Percentiles rank a stretch among this genome's conserved stretches.
phyloP scores from a whole-genome alignment of 2,113 vertebrate genomes.

The Pandion haliaetus region DNA sequence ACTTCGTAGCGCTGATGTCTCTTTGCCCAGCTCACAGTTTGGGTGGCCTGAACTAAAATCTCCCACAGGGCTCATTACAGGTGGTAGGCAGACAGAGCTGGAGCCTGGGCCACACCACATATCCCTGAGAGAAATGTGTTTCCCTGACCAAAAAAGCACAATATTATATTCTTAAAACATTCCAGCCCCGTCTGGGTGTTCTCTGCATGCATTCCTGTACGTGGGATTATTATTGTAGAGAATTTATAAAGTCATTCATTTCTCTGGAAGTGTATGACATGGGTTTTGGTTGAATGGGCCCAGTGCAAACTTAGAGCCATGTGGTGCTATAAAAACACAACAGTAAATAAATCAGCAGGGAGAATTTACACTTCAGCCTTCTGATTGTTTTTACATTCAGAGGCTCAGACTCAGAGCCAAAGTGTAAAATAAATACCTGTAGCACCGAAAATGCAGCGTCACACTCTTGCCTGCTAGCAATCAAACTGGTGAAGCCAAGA shows the following conservation, averaged over 20 bases:
- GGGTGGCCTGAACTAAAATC: constrained; percentile 85
- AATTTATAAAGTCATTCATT: constrained; percentile 95
- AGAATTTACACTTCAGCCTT: constrained; percentile 75
- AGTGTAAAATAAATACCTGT: constrained; percentile 76
- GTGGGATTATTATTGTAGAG: constrained; percentile 87
- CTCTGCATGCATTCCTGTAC: constrained; percentile 82
- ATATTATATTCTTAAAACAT: constrained; percentile 78
- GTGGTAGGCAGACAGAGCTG: constrained; percentile 79
- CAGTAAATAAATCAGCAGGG: constrained; percentile 88
- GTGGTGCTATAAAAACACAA: constrained; percentile 90
- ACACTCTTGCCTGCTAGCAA: constrained; percentile 25
- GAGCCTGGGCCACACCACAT: constrained; percentile 72
- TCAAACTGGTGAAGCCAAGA: background rate
- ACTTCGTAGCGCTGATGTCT: constrained; percentile 47
- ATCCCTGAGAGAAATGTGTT: constrained; percentile 73
- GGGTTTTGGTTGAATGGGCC: constrained; percentile 86
- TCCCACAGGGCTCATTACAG: constrained; percentile 84
- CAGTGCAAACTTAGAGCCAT: constrained; percentile 80
- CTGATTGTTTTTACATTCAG: constrained; percentile 76
- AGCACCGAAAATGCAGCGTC: constrained; percentile 51
- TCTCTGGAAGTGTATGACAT: constrained; percentile 88
- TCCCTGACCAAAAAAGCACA: constrained; percentile 76
- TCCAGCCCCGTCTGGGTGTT: constrained; percentile 72
- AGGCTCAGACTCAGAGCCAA: constrained; percentile 63
- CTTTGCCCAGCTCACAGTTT: constrained; percentile 75